These are phyloP conservation scores for Phrynocephalus vlangalii DNA, from an alignment of 2,797 vertebrate genomes.

Conservation along the genomic window DNA sequence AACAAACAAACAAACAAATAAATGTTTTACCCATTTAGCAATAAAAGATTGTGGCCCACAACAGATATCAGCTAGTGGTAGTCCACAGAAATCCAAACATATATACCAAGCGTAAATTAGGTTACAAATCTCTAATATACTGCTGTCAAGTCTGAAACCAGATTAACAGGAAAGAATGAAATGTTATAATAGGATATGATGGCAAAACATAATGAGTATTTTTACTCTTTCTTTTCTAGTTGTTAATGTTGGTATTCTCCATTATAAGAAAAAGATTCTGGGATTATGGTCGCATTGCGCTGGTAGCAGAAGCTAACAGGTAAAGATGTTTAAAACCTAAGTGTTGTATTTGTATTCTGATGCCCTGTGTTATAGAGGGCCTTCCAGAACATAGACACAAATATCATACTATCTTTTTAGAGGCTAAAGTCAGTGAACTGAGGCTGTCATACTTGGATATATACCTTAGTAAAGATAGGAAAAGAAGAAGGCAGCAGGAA, in stretches of 20 bases:
- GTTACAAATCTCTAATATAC: not conserved
- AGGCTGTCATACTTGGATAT: too few relatives aligned
- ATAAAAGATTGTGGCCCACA: not conserved
- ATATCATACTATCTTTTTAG: not conserved
- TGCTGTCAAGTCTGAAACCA: not conserved
- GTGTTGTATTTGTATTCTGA: not conserved
- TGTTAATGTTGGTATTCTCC: slow-evolving; percentile 87
- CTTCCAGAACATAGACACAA: not conserved
- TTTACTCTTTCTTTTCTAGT: slow-evolving; percentile 69
- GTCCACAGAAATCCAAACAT: not conserved
- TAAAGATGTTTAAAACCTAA: slow-evolving; percentile 48
- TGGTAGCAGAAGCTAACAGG: slow-evolving; percentile 88
- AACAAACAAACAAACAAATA: too few relatives aligned
- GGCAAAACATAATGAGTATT: slow-evolving; percentile 17
- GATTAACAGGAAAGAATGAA: not conserved
- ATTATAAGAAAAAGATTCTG: slow-evolving; percentile 91
- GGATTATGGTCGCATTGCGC: slow-evolving; percentile 93
- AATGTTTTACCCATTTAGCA: not conserved
- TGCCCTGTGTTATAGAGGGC: not conserved
- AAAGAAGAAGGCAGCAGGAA: too few relatives aligned
- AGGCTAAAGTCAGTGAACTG: too few relatives aligned
- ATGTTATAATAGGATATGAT: not conserved
- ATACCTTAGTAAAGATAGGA: too few relatives aligned
- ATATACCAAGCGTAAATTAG: not conserved
- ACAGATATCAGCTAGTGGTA: not conserved